Conservation (phyloP, 2,888 invertebrate species). For the Noctua comes region DNA sequence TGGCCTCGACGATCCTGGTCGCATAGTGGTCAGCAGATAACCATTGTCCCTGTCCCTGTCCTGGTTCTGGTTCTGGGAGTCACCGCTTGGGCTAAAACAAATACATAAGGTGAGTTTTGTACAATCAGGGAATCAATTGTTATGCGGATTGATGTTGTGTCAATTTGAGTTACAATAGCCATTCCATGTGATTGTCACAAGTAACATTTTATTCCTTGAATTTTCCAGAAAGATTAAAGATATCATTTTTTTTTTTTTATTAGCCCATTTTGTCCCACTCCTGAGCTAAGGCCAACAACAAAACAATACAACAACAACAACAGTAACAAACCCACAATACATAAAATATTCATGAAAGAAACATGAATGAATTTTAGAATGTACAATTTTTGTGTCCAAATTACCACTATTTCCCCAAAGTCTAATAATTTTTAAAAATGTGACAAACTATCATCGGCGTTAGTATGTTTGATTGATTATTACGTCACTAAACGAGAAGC, state of each 20-base stretch:
- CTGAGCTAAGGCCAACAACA: too few species aligned
- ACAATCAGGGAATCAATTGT: background rate
- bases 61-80: constrained; percentile 29
- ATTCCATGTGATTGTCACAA: background rate
- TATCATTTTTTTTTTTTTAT: too few species aligned
- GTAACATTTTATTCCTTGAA: background rate
- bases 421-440: too few species aligned
- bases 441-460: too few species aligned
- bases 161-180: background rate
- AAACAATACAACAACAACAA: too few species aligned
- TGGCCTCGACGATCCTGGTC: constrained; percentile 38
- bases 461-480: too few species aligned
- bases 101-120: background rate
- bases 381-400: too few species aligned
- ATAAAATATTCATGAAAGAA: background rate
- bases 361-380: background rate
- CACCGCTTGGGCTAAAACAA: constrained; percentile 57
- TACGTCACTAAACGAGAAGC: too few species aligned
- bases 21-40: constrained; percentile 48
- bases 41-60: constrained; percentile 40
- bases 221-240: background rate
- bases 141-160: background rate
- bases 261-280: too few species aligned
- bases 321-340: too few species aligned
- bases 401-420: too few species aligned